Conservation (phyloP, 2,797 vertebrate genomes). For the Botia almorhae region DNA sequence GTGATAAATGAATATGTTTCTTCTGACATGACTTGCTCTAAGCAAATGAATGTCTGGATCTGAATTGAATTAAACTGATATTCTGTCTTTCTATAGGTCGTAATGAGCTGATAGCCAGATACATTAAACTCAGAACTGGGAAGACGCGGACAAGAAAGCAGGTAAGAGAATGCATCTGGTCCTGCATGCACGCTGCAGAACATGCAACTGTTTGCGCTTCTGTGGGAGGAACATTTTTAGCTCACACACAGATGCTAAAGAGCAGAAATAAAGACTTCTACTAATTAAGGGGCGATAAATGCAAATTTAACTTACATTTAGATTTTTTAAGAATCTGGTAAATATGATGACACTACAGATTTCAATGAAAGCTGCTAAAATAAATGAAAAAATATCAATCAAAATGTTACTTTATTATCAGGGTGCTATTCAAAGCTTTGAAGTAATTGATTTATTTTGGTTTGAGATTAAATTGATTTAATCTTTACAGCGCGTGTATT, state of each 20-base stretch:
- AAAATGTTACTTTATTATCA: no score
- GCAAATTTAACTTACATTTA: no score
- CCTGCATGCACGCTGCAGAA: conserved; percentile 63
- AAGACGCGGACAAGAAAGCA: conserved; percentile 99
- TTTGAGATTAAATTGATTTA: no score
- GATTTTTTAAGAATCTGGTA: background rate
- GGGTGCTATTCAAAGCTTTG: no score
- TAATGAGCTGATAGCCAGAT: conserved; percentile 99
- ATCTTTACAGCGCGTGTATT: no score
- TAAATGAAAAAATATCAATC: background rate
- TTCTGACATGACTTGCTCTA: conserved; percentile 74
- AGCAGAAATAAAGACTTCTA: background rate
- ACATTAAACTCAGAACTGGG: conserved; percentile 98
- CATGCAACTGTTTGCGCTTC: conserved; percentile 76
- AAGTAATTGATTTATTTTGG: no score
- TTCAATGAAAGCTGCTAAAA: background rate
- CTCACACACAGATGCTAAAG: conserved; percentile 8
- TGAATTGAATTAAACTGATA: background rate
- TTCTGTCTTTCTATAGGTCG: conserved; percentile 81
- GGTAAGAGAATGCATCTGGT: conserved; percentile 81
- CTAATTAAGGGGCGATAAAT: conserved; percentile 4
- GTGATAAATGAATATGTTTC: conserved; percentile 80
- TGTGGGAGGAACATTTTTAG: conserved; percentile 37
- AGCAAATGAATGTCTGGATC: conserved; percentile 72
- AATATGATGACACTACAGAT: background rate